Conservation (phyloP, 2,797 vertebrate species). For the Darevskia mixta region DNA sequence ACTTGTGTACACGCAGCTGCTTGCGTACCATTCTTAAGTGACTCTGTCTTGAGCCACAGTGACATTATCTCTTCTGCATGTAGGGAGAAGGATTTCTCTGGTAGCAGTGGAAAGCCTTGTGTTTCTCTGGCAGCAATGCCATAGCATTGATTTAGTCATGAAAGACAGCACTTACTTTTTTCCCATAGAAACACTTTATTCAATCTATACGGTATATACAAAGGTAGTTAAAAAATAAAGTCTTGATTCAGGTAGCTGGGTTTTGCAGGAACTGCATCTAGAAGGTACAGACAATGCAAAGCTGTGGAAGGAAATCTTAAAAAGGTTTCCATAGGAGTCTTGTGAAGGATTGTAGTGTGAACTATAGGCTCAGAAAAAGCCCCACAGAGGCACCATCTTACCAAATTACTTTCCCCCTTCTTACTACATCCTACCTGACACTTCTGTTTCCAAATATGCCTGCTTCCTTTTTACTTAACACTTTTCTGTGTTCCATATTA, state of each 20-base stretch:
- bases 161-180: slow-evolving; percentile 46
- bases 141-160: slow-evolving; percentile 14
- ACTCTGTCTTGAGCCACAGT: neutral
- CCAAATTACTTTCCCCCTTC: neutral
- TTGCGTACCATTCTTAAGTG: neutral
- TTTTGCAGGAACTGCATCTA: neutral
- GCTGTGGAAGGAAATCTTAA: neutral
- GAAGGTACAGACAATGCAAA: neutral
- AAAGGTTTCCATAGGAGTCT: neutral
- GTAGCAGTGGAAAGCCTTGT: neutral
- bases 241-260: slow-evolving; percentile 11
- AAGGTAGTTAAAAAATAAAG: slow-evolving; percentile 55
- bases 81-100: neutral
- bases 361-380: neutral
- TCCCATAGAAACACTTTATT: slow-evolving; percentile 69
- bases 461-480: neutral
- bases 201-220: slow-evolving; percentile 60
- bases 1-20: neutral
- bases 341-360: neutral
- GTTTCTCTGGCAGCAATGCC: neutral
- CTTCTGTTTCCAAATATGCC: neutral
- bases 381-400: neutral
- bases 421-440: neutral
- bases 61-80: neutral
- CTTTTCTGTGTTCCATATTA: neutral